phyloP scores from a whole-genome alignment of 2,888 invertebrate species.

The Synergus laeviventris region DNA sequence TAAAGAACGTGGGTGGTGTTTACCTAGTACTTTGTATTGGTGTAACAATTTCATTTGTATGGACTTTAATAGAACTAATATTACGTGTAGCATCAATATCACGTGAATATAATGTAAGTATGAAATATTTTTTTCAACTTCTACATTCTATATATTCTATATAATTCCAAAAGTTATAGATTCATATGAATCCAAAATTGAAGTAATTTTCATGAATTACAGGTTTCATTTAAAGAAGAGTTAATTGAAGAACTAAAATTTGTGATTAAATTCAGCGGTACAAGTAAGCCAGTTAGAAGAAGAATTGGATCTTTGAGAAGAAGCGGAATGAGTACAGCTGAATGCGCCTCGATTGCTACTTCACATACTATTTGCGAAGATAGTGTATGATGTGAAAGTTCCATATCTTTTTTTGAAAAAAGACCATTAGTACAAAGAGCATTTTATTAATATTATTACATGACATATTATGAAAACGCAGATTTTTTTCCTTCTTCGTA shows the following conservation, averaged over 20 bases:
- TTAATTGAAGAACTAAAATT: constrained; percentile 84
- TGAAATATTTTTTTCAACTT: not conserved
- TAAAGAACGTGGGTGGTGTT: constrained; percentile 90
- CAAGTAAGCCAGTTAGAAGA: constrained; percentile 79
- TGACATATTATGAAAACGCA: too few relatives aligned
- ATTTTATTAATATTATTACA: too few relatives aligned
- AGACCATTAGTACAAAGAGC: not conserved
- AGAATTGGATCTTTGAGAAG: constrained; percentile 29
- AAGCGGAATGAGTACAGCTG: constrained; percentile 35
- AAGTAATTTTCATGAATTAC: constrained; percentile 56
- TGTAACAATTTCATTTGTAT: constrained; percentile 80
- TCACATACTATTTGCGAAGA: constrained; percentile 23
- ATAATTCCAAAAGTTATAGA: too few relatives aligned
- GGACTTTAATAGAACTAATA: constrained; percentile 83
- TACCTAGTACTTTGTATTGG: constrained; percentile 86
- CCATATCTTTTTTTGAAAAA: too few relatives aligned
- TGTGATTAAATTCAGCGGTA: constrained; percentile 83
- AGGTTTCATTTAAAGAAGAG: constrained; percentile 82
- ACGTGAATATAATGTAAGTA: constrained; percentile 76
- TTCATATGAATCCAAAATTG: not conserved
- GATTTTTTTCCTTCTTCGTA: too few relatives aligned
- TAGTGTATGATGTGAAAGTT: constrained; percentile 30
- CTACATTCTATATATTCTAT: not conserved
- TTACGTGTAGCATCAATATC: constrained; percentile 78
- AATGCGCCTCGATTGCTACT: constrained; percentile 15